These are phyloP conservation scores for Eupithecia dodoneata DNA, from an alignment of 2,888 invertebrate genomes.

Conservation along the genomic window DNA sequence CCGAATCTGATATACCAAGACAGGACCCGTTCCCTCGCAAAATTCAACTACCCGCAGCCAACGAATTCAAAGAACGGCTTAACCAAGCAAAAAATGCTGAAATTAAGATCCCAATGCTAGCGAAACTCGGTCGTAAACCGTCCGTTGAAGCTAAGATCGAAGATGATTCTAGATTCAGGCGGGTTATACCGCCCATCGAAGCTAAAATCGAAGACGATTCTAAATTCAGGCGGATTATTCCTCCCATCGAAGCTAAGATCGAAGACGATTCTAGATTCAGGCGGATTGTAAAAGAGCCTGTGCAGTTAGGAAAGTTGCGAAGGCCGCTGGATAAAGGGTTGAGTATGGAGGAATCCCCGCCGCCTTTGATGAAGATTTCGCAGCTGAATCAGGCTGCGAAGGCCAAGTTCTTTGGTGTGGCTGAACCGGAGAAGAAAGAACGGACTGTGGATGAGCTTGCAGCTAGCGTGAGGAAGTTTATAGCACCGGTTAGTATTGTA, in stretches of 20 bases:
- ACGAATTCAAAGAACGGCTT: conserved; percentile 61
- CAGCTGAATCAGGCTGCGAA: conserved; percentile 73
- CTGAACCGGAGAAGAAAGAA: conserved; percentile 66
- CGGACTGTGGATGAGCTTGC: conserved; percentile 73
- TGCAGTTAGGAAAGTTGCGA: conserved; percentile 72
- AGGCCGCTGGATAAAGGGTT: conserved; percentile 64
- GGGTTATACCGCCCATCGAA: conserved; percentile 61
- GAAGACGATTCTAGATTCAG: conserved; percentile 64
- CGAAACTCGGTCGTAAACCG: conserved; percentile 69
- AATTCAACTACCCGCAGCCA: conserved; percentile 58
- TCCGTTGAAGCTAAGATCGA: conserved; percentile 67
- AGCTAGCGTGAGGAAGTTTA: conserved; percentile 77
- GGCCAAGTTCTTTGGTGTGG: conserved; percentile 75
- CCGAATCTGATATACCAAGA: conserved; percentile 75
- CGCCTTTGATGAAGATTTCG: conserved; percentile 69
- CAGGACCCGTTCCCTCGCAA: conserved; percentile 61
- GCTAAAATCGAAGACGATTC: conserved; percentile 70
- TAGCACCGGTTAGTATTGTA: conserved; percentile 69
- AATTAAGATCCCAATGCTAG: conserved; percentile 68
- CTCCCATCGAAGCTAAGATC: conserved; percentile 54
- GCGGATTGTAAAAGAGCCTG: conserved; percentile 72
- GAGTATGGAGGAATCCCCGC: conserved; percentile 53
- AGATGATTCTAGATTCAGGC: conserved; percentile 61
- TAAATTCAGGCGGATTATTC: conserved; percentile 60
- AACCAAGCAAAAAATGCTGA: conserved; percentile 70